These are phyloP conservation scores for Argyresthia goedartella DNA, from an alignment of 2,888 invertebrate species.

Conservation along the genomic window DNA sequence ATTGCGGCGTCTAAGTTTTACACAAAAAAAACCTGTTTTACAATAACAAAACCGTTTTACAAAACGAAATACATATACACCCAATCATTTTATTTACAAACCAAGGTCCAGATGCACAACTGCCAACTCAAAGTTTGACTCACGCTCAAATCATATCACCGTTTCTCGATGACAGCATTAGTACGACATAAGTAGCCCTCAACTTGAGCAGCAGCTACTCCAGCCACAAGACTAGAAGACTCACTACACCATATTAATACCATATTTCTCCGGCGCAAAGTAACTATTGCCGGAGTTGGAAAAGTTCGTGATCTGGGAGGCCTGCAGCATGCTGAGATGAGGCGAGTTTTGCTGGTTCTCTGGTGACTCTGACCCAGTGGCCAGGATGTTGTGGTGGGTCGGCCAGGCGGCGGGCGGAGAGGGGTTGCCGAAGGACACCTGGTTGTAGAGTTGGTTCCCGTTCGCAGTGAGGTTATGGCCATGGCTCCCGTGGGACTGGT, in stretches of 20 bases:
- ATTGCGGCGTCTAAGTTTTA: background rate
- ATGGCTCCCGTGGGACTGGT: conserved; percentile 55
- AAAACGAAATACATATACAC: no score
- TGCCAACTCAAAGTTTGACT: no score
- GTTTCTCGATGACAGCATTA: no score
- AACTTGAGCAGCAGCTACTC: no score
- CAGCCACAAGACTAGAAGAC: conserved; percentile 18
- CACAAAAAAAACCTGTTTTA: no score
- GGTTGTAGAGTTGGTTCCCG: conserved; percentile 63
- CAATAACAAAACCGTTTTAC: no score
- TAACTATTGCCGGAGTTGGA: conserved; percentile 62
- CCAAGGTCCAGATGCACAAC: no score
- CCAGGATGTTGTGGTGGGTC: conserved; percentile 58
- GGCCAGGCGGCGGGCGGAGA: conserved; percentile 59
- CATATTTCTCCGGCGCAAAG: conserved; percentile 65
- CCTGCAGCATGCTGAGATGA: conserved; percentile 61
- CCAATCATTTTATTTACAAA: no score
- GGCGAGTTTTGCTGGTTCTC: conserved; percentile 60
- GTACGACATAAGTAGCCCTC: no score
- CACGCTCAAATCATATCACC: no score
- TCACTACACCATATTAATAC: conserved; percentile 67
- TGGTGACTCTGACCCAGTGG: conserved; percentile 56
- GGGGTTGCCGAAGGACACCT: conserved; percentile 62
- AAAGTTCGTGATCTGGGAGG: conserved; percentile 65
- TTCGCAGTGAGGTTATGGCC: conserved; percentile 55